Evolutionary conservation across 2,797 vertebrate species (phyloP).

Genomic region (Syndactyla subalaris): DNA sequence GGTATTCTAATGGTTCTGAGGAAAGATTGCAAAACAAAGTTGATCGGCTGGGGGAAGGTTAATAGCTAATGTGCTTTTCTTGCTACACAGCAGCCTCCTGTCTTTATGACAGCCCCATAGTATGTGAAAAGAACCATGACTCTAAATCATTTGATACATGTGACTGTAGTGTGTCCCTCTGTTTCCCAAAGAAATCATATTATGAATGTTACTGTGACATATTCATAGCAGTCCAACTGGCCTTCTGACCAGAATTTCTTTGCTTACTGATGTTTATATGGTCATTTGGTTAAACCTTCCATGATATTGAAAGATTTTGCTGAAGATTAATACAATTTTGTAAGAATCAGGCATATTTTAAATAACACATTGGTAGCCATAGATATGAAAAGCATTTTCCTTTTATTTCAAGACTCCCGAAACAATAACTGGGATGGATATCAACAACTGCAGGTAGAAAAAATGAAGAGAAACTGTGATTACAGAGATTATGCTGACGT

Average conservation of each 20-base stretch:
- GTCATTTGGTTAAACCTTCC: not conserved
- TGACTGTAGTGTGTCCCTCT: conserved; percentile 48
- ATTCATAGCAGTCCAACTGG: not conserved
- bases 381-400: not conserved
- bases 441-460: not conserved
- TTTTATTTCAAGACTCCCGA: not conserved
- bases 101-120: conserved; percentile 86
- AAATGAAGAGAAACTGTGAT: not conserved
- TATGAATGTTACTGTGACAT: conserved; percentile 34
- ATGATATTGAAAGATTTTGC: not conserved
- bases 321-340: conserved; percentile 11
- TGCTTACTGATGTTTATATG: not conserved
- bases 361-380: not conserved
- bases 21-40: conserved; percentile 99
- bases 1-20: conserved; percentile 99
- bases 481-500: not conserved
- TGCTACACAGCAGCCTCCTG: conserved; percentile 81
- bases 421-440: not conserved
- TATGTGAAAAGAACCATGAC: conserved; percentile 86
- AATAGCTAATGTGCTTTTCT: conserved; percentile 91
- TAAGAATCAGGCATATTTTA: not conserved
- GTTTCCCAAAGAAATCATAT: conserved; percentile 64
- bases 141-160: conserved; percentile 77
- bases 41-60: conserved; percentile 97
- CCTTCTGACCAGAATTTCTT: conserved; percentile 21